Evolutionary conservation across 2,797 vertebrate species (phyloP).

Genomic region (Odontamblyopus lacepedii): DNA sequence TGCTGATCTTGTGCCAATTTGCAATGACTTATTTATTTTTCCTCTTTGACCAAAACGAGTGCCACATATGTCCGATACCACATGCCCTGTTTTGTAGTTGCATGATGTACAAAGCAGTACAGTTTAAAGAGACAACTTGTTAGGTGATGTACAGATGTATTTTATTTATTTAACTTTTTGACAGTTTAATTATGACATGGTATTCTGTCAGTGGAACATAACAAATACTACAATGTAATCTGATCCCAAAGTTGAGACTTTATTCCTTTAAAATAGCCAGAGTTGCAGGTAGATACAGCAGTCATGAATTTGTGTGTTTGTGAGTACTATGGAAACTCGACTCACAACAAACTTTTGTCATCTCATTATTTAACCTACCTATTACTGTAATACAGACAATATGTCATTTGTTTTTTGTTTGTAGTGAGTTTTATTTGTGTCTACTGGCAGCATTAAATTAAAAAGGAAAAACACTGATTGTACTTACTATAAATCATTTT

Average conservation of each 20-base stretch:
- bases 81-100: background rate
- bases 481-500: background rate
- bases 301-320: conserved; percentile 14
- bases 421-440: background rate
- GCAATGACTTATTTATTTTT: conserved; percentile 20
- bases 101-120: background rate
- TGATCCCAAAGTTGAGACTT: background rate
- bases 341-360: conserved; percentile 1
- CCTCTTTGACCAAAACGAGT: conserved; percentile 26
- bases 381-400: conserved; percentile 9
- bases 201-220: conserved; percentile 23
- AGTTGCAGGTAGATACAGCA: conserved; percentile 7
- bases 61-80: conserved; percentile 3
- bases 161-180: background rate
- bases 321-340: conserved; percentile 10
- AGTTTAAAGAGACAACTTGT: background rate
- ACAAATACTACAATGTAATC: conserved; percentile 17
- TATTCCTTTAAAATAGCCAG: background rate
- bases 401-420: background rate
- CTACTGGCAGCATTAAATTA: background rate
- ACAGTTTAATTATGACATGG: background rate
- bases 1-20: conserved; percentile 45
- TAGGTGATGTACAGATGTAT: background rate
- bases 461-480: background rate
- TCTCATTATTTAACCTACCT: background rate